Evolutionary conservation across 1,140 invertebrate species (phyloP), one percentile per base, ranked within the genome.

Genomic region (Matsumurasca onukii): DNA sequence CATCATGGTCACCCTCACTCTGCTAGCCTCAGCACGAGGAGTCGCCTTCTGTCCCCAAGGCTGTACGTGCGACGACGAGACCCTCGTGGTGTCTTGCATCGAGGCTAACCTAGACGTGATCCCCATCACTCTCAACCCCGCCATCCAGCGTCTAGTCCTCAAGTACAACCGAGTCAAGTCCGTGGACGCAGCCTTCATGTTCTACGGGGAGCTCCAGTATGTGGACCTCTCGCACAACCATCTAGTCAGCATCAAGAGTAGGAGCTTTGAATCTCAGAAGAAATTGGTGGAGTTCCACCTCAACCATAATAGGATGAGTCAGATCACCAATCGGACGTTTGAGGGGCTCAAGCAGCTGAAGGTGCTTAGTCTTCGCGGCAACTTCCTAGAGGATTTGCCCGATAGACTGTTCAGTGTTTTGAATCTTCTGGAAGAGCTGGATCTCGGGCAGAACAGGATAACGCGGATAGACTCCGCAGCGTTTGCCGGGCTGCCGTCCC

Each of bases 71-170:
- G 91, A 96, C 79, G 93, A 97, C 74, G 91, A 94, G 62, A 93
- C 88, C 0, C 85, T 94, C 62, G 88, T 92, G n/a, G 94, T 95
- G 0, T 86, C 88, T 59, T 96, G 94, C 78, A 86, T 92, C 71
- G 88, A 88, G 75, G 92, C 90, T 72, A 91, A 89, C 69, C 81
- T 96, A 48, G 92, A 95, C 79, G 91, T 94, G 17, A 87, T 96
- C 51, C 94, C 94, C 39, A 95, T 96, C 72, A 91, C 93, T 0
- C 82, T 97, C 49, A 97, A 96, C 80, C 94, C 94, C 1, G 90
- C 89, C 72, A 91, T 95, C 65, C 90, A 92, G 77, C 83, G 91
- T 25, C 85, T 94, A 66, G 88, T 91, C 55, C 86, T 96, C 31
- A 87, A 88, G 73, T 91, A 91, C 76, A 96, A 94, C 77, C 88